Evolutionary conservation across 2,888 invertebrate genomes (phyloP).

Genomic region (Cephus rjabovi): DNA sequence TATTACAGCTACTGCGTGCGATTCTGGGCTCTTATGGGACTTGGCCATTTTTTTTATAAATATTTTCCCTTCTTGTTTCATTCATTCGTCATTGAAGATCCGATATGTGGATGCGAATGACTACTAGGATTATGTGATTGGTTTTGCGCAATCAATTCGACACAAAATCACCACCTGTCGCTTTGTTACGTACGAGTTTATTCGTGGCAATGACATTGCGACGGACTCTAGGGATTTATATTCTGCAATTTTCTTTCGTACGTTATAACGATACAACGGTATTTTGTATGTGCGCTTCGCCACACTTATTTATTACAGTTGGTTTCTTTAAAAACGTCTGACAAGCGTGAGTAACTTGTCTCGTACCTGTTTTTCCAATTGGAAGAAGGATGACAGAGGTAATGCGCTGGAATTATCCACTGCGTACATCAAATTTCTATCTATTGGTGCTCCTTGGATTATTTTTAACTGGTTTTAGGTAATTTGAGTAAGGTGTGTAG

Average conservation of each 20-base stretch:
- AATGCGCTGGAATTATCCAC: neutral
- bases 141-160: slow-evolving; percentile 1
- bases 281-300: neutral
- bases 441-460: neutral
- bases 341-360: neutral
- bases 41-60: neutral
- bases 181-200: slow-evolving; percentile 2
- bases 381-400: neutral
- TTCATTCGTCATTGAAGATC: too few species aligned
- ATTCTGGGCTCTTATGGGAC: neutral
- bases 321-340: neutral
- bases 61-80: too few species aligned
- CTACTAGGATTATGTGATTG: neutral
- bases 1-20: neutral
- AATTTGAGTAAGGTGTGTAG: too few species aligned
- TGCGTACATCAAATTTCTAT: neutral
- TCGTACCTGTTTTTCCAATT: neutral
- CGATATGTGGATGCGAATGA: neutral
- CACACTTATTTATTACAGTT: neutral
- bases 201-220: slow-evolving; percentile 8
- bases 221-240: neutral
- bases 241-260: neutral
- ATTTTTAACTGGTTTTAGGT: too few species aligned
- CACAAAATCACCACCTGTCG: neutral
- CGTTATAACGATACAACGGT: neutral